Percentiles rank a stretch among this genome's conserved stretches.
Evolutionary conservation across 2,113 vertebrate species (phyloP).

Genomic region (Monarcha castaneiventris): DNA sequence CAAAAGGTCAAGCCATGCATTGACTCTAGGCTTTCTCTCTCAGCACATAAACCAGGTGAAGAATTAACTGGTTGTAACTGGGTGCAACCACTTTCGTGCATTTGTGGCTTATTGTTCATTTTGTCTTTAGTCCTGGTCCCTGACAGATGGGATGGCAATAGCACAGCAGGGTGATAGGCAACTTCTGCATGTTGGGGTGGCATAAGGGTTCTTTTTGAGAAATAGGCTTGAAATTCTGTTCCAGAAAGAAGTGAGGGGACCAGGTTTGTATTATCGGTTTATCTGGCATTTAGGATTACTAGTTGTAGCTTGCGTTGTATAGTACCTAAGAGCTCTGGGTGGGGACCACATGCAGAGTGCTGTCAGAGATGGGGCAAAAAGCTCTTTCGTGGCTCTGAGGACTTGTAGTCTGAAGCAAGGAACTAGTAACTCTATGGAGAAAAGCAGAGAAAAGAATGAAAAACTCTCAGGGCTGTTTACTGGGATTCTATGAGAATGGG

Average conservation of each 20-base stretch:
- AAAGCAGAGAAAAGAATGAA: not conserved
- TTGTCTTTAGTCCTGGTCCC: not conserved
- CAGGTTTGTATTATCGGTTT: not conserved
- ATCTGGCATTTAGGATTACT: not conserved
- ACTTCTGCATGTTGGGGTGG: not conserved
- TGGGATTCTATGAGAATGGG: too few species aligned
- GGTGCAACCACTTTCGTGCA: rapidly evolving
- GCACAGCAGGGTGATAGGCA: not conserved
- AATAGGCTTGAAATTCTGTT: not conserved
- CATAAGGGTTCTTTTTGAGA: not conserved
- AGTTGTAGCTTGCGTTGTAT: not conserved
- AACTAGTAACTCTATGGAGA: not conserved
- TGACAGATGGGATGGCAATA: not conserved
- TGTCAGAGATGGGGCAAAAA: not conserved
- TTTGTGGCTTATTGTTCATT: not conserved
- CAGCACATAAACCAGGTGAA: not conserved
- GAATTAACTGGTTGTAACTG: not conserved
- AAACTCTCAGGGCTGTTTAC: not conserved
- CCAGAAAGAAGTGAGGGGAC: not conserved
- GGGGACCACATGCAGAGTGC: rapidly evolving
- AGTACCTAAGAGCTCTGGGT: not conserved
- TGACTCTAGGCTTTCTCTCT: not conserved
- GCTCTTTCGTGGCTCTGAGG: not conserved
- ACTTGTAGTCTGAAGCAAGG: not conserved
- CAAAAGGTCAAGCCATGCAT: not conserved